These are phyloP conservation scores for Melanotaenia maccullochi DNA, from an alignment of 2,797 vertebrate genomes.

Conservation along the genomic window DNA sequence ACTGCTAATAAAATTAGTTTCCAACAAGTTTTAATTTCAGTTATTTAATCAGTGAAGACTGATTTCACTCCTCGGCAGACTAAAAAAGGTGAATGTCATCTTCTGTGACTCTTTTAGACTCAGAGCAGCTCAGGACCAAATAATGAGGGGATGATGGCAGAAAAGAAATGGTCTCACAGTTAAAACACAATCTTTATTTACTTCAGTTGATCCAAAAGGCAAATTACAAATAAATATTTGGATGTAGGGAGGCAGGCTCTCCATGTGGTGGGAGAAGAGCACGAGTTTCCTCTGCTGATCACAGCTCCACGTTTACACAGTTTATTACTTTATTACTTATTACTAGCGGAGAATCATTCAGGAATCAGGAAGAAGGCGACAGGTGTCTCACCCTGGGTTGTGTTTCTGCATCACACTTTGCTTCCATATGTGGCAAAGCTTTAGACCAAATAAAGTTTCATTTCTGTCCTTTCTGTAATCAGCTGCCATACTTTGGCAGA, in stretches of 20 bases:
- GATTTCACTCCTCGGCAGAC: constrained; percentile 35
- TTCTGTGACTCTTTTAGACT: background rate
- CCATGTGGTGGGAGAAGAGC: constrained; percentile 19
- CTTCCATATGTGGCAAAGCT: constrained; percentile 1
- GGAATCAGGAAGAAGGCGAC: constrained; percentile 47
- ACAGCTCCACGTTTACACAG: constrained; percentile 19
- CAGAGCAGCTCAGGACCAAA: too few species aligned
- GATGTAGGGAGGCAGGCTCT: constrained; percentile 66
- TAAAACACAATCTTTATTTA: constrained; percentile 72
- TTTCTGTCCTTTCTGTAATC: constrained; percentile 25
- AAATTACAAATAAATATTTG: constrained; percentile 86
- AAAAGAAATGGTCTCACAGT: constrained; percentile 2
- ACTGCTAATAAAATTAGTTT: constrained; percentile 28
- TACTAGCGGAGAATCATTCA: constrained; percentile 14
- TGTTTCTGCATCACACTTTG: constrained; percentile 9
- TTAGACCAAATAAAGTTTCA: constrained; percentile 17
- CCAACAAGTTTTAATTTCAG: background rate
- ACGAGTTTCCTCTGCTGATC: constrained; percentile 37
- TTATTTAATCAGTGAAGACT: constrained; percentile 35
- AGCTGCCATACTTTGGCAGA: constrained; percentile 35
- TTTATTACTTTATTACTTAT: background rate
- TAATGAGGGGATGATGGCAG: background rate
- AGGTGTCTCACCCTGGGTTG: constrained; percentile 31
- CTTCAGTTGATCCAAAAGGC: constrained; percentile 45
- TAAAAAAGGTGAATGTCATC: constrained; percentile 2